Evolutionary conservation across 2,888 invertebrate species (phyloP).

Genomic region (Tetranychus truncatus): DNA sequence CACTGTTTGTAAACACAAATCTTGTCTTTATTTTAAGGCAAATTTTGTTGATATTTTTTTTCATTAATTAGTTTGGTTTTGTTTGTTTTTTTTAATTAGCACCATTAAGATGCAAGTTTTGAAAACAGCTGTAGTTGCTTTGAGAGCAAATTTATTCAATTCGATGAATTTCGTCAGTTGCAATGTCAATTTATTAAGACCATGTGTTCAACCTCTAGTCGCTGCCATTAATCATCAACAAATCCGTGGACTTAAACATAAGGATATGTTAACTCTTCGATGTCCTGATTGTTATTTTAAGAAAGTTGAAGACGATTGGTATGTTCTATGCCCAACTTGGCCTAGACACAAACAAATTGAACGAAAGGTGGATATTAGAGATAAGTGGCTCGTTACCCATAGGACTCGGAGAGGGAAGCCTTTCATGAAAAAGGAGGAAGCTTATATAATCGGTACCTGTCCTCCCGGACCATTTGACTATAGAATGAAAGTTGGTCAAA

Average conservation of each 20-base stretch:
- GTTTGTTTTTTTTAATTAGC: too few relatives aligned
- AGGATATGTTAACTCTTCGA: conserved; percentile 46
- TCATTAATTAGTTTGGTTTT: too few relatives aligned
- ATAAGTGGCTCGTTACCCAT: conserved; percentile 55
- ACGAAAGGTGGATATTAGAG: conserved; percentile 47
- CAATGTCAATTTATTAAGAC: too few relatives aligned
- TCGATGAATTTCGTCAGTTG: too few relatives aligned
- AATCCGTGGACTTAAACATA: conserved; percentile 50
- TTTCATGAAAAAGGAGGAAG: conserved; percentile 17
- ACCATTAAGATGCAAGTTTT: too few relatives aligned
- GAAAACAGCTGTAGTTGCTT: too few relatives aligned
- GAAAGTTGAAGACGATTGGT: conserved; percentile 45
- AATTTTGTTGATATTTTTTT: too few relatives aligned
- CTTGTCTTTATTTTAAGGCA: too few relatives aligned
- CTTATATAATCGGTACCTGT: conserved; percentile 10
- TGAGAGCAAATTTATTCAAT: too few relatives aligned
- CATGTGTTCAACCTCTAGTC: neutral
- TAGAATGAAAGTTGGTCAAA: conserved; percentile 1
- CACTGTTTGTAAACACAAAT: too few relatives aligned
- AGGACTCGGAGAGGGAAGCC: conserved; percentile 43
- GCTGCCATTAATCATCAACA: conserved; percentile 25
- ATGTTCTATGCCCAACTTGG: conserved; percentile 53
- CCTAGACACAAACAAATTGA: conserved; percentile 65
- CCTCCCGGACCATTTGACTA: conserved; percentile 14
- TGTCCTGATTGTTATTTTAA: conserved; percentile 63